These are phyloP conservation scores for Stictocephala bisonia DNA, from an alignment of 2,888 invertebrate genomes.

Conservation along the genomic window DNA sequence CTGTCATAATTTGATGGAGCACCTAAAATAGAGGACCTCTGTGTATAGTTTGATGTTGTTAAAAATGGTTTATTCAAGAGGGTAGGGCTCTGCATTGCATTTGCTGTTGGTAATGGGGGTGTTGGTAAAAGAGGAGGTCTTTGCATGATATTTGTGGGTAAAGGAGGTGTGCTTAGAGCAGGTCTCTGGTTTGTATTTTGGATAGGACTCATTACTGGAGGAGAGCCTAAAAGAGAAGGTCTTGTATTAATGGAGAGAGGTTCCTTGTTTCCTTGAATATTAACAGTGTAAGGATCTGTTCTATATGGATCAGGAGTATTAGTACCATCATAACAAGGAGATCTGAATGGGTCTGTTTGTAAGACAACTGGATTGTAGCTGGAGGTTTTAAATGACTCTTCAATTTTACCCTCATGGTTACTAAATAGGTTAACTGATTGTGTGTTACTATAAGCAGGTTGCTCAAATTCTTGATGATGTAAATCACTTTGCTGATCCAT, in stretches of 20 bases:
- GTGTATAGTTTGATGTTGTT: too few relatives aligned
- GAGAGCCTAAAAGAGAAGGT: not conserved
- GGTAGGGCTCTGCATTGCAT: too few relatives aligned
- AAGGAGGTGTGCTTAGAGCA: too few relatives aligned
- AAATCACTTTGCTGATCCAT: not conserved
- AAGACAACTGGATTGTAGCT: not conserved
- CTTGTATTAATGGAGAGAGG: too few relatives aligned
- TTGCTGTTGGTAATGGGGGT: too few relatives aligned
- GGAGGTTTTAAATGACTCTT: not conserved
- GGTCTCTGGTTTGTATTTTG: too few relatives aligned
- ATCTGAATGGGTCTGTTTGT: slow-evolving; percentile 9
- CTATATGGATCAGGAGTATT: slow-evolving; percentile 28
- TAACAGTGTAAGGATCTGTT: slow-evolving; percentile 15
- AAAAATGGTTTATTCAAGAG: too few relatives aligned
- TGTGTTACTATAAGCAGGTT: not conserved
- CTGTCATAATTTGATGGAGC: too few relatives aligned
- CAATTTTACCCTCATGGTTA: not conserved
- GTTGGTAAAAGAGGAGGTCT: slow-evolving; percentile 1
- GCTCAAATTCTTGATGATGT: not conserved
- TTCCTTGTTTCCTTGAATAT: not conserved
- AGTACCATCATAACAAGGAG: slow-evolving; percentile 26
- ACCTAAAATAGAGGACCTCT: not conserved
- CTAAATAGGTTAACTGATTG: not conserved
- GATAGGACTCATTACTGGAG: too few relatives aligned
- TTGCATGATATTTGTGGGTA: not conserved